Conservation (phyloP, 2,797 vertebrate species). For the Jordanella pulchra region DNA sequence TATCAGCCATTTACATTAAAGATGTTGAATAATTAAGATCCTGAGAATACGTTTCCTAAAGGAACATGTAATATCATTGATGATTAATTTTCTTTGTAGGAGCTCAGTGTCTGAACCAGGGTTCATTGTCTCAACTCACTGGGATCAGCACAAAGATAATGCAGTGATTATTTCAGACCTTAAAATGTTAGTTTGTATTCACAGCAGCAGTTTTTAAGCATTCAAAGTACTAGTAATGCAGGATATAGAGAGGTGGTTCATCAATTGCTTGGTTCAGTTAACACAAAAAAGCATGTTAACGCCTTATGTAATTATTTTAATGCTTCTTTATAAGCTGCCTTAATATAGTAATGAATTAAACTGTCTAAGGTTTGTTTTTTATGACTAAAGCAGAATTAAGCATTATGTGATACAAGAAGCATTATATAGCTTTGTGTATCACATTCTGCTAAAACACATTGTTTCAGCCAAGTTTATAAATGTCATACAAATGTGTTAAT, state of each 20-base stretch:
- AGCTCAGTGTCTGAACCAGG: constrained; percentile 19
- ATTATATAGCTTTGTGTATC: too few species aligned
- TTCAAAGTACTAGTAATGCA: not conserved
- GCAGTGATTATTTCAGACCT: constrained; percentile 32
- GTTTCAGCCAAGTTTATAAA: too few species aligned
- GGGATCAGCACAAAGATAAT: constrained; percentile 38
- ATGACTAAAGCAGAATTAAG: too few species aligned
- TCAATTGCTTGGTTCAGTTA: not conserved
- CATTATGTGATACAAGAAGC: too few species aligned
- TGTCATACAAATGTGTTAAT: too few species aligned
- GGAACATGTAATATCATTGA: constrained; percentile 70
- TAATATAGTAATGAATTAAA: too few species aligned
- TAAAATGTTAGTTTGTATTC: constrained; percentile 13
- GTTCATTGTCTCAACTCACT: constrained; percentile 17
- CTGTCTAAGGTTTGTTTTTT: too few species aligned
- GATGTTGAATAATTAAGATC: constrained; percentile 77
- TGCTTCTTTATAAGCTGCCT: too few species aligned
- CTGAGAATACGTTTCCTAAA: constrained; percentile 71
- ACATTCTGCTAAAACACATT: too few species aligned
- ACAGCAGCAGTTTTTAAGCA: not conserved
- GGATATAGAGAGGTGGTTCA: not conserved
- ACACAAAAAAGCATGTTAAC: not conserved
- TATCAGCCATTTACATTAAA: constrained; percentile 78
- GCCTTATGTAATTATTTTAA: too few species aligned
- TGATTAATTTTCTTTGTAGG: constrained; percentile 57